Evolutionary conservation across 2,797 vertebrate species (phyloP).

Genomic region (Spinus olivaceus): DNA sequence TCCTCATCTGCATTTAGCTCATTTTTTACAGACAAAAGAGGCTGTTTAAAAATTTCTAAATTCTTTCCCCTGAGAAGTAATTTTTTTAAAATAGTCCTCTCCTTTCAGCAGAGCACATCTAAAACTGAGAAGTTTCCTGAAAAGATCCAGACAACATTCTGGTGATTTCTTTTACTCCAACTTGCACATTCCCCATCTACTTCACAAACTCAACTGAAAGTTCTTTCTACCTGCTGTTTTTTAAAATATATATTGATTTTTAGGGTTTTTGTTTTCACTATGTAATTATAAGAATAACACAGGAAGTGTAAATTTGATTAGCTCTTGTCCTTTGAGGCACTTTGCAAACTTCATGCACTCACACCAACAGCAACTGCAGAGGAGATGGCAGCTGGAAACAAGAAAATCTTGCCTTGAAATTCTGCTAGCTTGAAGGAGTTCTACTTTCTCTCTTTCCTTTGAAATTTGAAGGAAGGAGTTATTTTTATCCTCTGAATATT

Average conservation of each 20-base stretch:
- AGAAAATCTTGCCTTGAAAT: neutral
- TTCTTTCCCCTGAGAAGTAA: neutral
- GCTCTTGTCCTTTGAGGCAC: neutral
- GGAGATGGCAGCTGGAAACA: neutral
- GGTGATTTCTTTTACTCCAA: neutral
- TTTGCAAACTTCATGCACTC: neutral
- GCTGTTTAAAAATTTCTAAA: neutral
- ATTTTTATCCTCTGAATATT: neutral
- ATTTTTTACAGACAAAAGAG: neutral
- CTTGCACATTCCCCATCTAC: neutral
- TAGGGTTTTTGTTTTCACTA: neutral
- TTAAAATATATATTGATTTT: neutral
- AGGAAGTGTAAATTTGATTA: neutral
- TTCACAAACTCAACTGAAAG: neutral
- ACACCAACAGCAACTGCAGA: neutral
- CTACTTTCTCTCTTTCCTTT: neutral
- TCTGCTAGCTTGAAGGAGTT: neutral
- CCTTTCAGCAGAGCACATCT: neutral
- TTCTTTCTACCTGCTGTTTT: neutral
- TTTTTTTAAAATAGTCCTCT: neutral
- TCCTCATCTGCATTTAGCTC: neutral
- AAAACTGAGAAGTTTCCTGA: neutral
- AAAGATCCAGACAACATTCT: neutral
- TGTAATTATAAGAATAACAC: neutral
- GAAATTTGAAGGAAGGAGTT: neutral